Evolutionary conservation across 2,888 invertebrate species (phyloP).

Genomic region (Chelonus formosanus): DNA sequence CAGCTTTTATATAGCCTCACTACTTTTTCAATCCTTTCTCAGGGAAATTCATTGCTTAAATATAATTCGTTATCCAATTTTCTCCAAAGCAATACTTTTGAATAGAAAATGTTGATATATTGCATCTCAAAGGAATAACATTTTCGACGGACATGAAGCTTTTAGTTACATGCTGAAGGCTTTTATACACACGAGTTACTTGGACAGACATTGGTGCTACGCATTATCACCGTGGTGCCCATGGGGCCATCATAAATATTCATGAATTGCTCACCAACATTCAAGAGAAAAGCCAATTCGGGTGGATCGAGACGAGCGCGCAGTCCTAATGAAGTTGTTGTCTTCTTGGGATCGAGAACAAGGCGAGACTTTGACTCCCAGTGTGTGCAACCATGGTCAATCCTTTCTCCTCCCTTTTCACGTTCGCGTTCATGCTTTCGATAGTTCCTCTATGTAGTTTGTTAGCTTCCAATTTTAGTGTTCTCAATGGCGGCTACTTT

Average conservation of each 20-base stretch:
- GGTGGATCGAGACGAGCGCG: slow-evolving; percentile 50
- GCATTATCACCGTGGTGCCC: slow-evolving; percentile 21
- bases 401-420: slow-evolving; percentile 40
- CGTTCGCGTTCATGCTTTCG: slow-evolving; percentile 31
- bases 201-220: slow-evolving; percentile 18
- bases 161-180: slow-evolving; percentile 5
- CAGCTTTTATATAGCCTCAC: too few relatives aligned
- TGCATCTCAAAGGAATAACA: slow-evolving; percentile 4
- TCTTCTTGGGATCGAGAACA: slow-evolving; percentile 53
- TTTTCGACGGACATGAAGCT: not conserved
- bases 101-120: not conserved
- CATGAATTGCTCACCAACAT: slow-evolving; percentile 48
- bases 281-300: slow-evolving; percentile 50
- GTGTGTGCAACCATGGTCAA: slow-evolving; percentile 31
- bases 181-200: slow-evolving; percentile 26
- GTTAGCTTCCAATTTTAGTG: slow-evolving; percentile 7
- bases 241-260: slow-evolving; percentile 54
- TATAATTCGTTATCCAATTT: slow-evolving; percentile 15
- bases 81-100: not conserved
- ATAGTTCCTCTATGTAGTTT: slow-evolving; percentile 19
- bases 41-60: not conserved
- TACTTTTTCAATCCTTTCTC: not conserved
- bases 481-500: slow-evolving; percentile 35
- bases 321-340: slow-evolving; percentile 62
- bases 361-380: slow-evolving; percentile 38